Percentiles rank a stretch among this genome's conserved stretches.
Conservation (phyloP, 2,888 invertebrate species). For the Sisyra terminalis region DNA sequence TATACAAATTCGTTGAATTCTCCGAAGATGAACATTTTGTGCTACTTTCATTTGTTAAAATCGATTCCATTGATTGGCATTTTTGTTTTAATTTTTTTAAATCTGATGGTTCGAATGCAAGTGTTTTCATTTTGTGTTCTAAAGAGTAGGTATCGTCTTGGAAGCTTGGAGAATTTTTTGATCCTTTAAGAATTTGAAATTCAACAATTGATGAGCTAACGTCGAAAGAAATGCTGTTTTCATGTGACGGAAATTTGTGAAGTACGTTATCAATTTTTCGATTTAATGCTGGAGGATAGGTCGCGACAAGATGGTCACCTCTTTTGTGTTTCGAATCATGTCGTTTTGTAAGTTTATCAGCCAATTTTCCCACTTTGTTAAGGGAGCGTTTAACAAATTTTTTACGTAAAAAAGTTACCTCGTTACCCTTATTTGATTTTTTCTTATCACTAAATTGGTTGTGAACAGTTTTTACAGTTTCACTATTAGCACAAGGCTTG, state of each 20-base stretch:
- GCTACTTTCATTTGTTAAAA: not conserved
- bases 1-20: not conserved
- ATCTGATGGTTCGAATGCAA: not conserved
- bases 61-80: slow-evolving; percentile 7
- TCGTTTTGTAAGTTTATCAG: not conserved
- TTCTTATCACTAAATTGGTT: not conserved
- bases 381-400: not conserved
- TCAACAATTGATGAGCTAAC: too few species aligned
- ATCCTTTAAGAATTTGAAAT: not conserved
- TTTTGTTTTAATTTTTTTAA: not conserved
- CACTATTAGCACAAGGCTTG: not conserved
- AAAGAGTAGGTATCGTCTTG: not conserved
- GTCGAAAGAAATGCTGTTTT: too few species aligned
- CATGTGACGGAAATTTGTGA: too few species aligned
- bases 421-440: too few species aligned
- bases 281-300: too few species aligned
- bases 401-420: not conserved
- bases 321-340: not conserved
- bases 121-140: too few species aligned
- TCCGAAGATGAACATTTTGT: not conserved
- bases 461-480: not conserved
- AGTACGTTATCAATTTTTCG: too few species aligned
- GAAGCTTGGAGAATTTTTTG: not conserved
- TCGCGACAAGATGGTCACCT: too few species aligned
- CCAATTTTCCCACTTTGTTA: slow-evolving; percentile 2